A percentile compares a stretch with the other conserved stretches of the same genome.
Conservation (phyloP, 2,888 invertebrate genomes). For the Proisotoma minuta region DNA sequence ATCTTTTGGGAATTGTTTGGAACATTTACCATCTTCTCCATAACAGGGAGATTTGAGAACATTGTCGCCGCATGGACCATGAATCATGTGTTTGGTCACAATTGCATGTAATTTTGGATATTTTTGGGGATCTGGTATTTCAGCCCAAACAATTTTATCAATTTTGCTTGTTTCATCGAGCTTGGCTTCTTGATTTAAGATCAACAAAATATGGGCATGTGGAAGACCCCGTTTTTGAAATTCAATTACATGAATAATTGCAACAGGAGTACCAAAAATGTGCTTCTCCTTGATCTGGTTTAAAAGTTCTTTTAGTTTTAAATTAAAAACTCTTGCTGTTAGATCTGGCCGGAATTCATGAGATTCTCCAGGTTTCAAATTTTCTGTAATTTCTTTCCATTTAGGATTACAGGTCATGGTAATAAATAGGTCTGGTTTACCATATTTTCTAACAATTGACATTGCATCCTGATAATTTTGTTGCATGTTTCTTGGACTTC, state of each 20-base stretch:
- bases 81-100: slow-evolving; percentile 45
- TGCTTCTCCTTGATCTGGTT: slow-evolving; percentile 32
- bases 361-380: slow-evolving; percentile 38
- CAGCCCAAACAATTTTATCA: slow-evolving; percentile 42
- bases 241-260: slow-evolving; percentile 46
- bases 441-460: slow-evolving; percentile 51
- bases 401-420: slow-evolving; percentile 53
- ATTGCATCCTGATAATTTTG: slow-evolving; percentile 52
- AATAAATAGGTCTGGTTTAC: slow-evolving; percentile 52
- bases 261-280: slow-evolving; percentile 38
- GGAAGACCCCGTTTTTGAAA: slow-evolving; percentile 48
- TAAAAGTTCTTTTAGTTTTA: slow-evolving; percentile 48
- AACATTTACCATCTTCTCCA: slow-evolving; percentile 49
- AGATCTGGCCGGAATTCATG: slow-evolving; percentile 50
- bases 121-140: slow-evolving; percentile 39
- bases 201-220: slow-evolving; percentile 39
- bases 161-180: slow-evolving; percentile 15
- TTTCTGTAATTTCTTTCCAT: slow-evolving; percentile 51
- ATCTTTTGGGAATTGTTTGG: slow-evolving; percentile 50
- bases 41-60: slow-evolving; percentile 50
- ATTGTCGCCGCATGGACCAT: slow-evolving; percentile 49
- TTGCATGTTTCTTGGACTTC: slow-evolving; percentile 49
- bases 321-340: slow-evolving; percentile 49
- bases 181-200: slow-evolving; percentile 35
- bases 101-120: slow-evolving; percentile 33